Evolutionary conservation across 1,140 invertebrate genomes (phyloP), one percentile per base, ranked within the genome.

Genomic region (Nylanderia fulva): DNA sequence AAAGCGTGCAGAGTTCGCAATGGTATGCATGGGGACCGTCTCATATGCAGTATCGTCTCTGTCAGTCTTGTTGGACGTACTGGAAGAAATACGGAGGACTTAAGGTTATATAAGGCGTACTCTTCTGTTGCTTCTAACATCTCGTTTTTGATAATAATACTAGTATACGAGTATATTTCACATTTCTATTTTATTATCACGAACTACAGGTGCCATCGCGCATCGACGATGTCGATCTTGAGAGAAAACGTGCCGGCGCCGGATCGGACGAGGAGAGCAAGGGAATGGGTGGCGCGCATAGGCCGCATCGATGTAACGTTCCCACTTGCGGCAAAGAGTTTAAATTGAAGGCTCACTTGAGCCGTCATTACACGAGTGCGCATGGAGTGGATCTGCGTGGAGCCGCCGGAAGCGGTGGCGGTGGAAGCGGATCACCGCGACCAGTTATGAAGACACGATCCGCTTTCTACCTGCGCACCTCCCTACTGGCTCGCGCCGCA

Each of bases 21-120:
- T 99, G 99, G 99, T 99, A 99, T 93, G 96, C 98, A 29, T 99
- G 99, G 98, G 98, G 98, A 64, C 98, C 98, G 56, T 96, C 97
- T 45, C 97, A 98, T 91, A 96, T 98, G 95, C 97, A 99, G 91
- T 98, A 98, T 94, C 97, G 98, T 85, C 95, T 99, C 13, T 99
- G 99, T 95, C 97, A 97, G 85, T 95, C 96, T 3, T 99, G 99
- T 95, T 99, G 99, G 99, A 96, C 96, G 45, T 99, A 99, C 94
- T 99, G 99, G 98, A 99, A 99, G 94, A 99, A 99, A 93, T 99
- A 99, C 95, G 99, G 99, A 75, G 99, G 99, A 87, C 96, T 99
- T 21, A 99, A 99, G 95, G 94, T 95, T 48, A 48, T 45, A 42
- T 45, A 45, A 45, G 42, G 87, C 89, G 74, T 21, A 56, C 1